These are phyloP conservation scores for Helleia helle DNA, from an alignment of 2,888 invertebrate species.

Conservation along the genomic window DNA sequence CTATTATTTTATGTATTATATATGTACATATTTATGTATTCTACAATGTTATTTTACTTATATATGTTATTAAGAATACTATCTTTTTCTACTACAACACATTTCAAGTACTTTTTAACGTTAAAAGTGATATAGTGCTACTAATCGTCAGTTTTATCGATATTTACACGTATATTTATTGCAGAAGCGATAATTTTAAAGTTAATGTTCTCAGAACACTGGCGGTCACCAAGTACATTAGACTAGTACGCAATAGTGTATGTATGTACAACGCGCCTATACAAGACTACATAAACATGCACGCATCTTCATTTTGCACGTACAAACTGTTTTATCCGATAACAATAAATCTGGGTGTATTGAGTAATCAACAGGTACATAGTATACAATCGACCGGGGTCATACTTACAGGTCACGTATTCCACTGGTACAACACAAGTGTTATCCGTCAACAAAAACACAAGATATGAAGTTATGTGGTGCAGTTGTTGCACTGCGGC, in stretches of 20 bases:
- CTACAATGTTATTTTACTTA: no score
- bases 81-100: no score
- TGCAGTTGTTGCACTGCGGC: slow-evolving; percentile 66
- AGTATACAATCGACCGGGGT: slow-evolving; percentile 56
- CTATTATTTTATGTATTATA: no score
- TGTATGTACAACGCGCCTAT: neutral
- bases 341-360: slow-evolving; percentile 5
- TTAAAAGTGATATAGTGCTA: no score
- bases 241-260: neutral
- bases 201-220: neutral
- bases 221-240: no score
- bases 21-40: no score
- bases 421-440: slow-evolving; percentile 62
- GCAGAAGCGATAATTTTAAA: no score
- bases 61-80: no score
- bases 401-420: slow-evolving; percentile 67
- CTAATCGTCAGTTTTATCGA: no score
- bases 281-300: neutral
- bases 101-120: no score
- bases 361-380: slow-evolving; percentile 35
- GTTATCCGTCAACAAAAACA: slow-evolving; percentile 69
- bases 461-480: slow-evolving; percentile 50
- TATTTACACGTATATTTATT: no score
- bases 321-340: neutral
- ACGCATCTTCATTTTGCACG: neutral